Percentiles rank a stretch among this genome's conserved stretches.
Evolutionary conservation across 2,797 vertebrate genomes (phyloP).

Genomic region (Platyrinchus mystaceus): DNA sequence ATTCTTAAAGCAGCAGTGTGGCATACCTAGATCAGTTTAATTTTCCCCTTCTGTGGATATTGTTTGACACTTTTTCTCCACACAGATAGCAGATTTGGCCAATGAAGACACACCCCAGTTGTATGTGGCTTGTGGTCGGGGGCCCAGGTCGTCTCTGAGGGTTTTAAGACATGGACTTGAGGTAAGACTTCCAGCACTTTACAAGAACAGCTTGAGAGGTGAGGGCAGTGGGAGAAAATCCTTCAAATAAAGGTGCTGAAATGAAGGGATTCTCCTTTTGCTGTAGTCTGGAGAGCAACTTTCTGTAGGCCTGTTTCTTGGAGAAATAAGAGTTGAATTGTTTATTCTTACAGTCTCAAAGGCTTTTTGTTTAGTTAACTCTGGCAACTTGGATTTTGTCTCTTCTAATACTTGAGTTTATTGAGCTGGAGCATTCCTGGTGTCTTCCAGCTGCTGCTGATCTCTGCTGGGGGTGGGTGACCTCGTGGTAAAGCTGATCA

Average conservation of each 20-base stretch:
- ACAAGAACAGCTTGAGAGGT: background rate
- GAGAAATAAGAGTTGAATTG: background rate
- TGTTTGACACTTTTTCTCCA: background rate
- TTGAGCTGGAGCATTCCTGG: background rate
- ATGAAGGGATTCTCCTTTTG: background rate
- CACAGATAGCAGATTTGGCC: constrained; percentile 94
- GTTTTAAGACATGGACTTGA: constrained; percentile 96
- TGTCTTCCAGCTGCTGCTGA: background rate
- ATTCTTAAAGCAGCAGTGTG: background rate
- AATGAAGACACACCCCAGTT: constrained; percentile 98
- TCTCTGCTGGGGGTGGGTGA: background rate
- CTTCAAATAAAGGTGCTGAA: background rate
- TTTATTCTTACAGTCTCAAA: background rate
- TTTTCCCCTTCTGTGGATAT: rapidly evolving
- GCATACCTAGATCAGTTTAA: background rate
- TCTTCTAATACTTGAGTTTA: background rate
- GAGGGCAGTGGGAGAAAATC: background rate
- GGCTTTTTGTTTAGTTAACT: background rate
- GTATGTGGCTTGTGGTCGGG: constrained; percentile 93
- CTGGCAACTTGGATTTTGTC: background rate
- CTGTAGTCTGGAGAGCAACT: background rate
- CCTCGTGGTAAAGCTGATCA: background rate
- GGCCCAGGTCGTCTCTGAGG: constrained; percentile 91
- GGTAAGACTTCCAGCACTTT: constrained; percentile 70
- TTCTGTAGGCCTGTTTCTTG: background rate